Evolutionary conservation across 2,888 invertebrate genomes (phyloP), one percentile per base, ranked within the genome.

Genomic region (Muscina levida): DNA sequence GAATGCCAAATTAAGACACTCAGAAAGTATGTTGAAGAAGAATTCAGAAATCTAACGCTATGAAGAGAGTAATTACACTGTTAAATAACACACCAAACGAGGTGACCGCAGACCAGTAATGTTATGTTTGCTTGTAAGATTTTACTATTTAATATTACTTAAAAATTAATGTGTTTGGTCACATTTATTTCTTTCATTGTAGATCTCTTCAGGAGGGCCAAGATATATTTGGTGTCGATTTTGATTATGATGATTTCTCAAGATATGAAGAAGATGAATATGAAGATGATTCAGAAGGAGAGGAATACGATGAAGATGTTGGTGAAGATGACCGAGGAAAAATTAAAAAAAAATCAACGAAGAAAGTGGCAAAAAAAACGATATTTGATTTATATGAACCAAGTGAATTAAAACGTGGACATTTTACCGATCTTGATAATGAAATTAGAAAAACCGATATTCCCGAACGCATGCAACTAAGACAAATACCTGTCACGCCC

Each of bases 171-270:
- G 22, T 57, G 15, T 44, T 56, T 19, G 37, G 8, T 72, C 26
- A 1, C 39, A 13, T 31, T 57, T 62, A 44, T 13, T 56, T 53
- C 48, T 80, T 75, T n/a, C 22, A 48, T 48, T 48, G 1, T 84
- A 96, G 94, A 11, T 96, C 97, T 0, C 91, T 98, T 17, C 98
- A 98, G 93, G 97, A 99, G 90, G 99, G 99, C 71, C 98, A 98
- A 90, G 99, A 99, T 88, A 98, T 99, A 84, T 99, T 99, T 89
- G 99, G 99, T 31, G 98, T 98, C n/a, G 99, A 99, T 89, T 98
- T 99, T 91, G 98, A 97, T 87, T 97, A 95, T 87, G 97, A 97
- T 78, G 97, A 97, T 84, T 96, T 97, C 90, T 94, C 95, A 71
- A 96, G 96, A 87, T 96, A 96, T 87, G 96, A 95, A 5, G 96